A percentile compares a stretch with the other conserved stretches of the same genome.
phyloP scores from a whole-genome alignment of 2,888 invertebrate species.

The Microctonus hyperodae region DNA sequence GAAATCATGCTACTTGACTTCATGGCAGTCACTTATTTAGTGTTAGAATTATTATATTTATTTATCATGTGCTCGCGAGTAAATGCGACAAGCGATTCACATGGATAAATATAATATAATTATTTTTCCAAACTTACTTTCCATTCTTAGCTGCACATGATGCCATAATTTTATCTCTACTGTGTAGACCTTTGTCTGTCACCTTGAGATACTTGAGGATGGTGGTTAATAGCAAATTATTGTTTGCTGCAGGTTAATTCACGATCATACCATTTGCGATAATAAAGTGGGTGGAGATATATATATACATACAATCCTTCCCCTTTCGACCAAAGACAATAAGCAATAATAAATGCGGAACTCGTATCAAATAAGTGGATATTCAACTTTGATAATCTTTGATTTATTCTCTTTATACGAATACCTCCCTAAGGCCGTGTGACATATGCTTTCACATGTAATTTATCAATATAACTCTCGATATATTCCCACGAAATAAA shows the following conservation, averaged over 20 bases:
- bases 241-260: conserved; percentile 34
- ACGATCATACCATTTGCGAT: conserved; percentile 16
- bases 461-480: conserved; percentile 11
- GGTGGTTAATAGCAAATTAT: conserved; percentile 39
- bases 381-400: background rate
- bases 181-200: conserved; percentile 16
- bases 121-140: conserved; percentile 9
- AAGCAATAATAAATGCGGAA: conserved; percentile 19
- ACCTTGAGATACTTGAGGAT: conserved; percentile 13
- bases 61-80: conserved; percentile 10
- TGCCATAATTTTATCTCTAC: conserved; percentile 7
- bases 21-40: conserved; percentile 19
- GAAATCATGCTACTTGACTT: conserved; percentile 28
- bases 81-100: background rate
- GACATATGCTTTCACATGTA: background rate
- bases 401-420: background rate
- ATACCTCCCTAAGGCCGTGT: background rate
- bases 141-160: background rate
- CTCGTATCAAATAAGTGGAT: background rate
- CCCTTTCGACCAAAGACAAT: conserved; percentile 21
- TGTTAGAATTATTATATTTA: conserved; percentile 21
- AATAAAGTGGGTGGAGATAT: conserved; percentile 36
- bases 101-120: conserved; percentile 30
- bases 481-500: conserved; percentile 7
- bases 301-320: conserved; percentile 14